These are phyloP conservation scores for Plebejus melissa DNA, from an alignment of 2,888 invertebrate species.

Conservation along the genomic window DNA sequence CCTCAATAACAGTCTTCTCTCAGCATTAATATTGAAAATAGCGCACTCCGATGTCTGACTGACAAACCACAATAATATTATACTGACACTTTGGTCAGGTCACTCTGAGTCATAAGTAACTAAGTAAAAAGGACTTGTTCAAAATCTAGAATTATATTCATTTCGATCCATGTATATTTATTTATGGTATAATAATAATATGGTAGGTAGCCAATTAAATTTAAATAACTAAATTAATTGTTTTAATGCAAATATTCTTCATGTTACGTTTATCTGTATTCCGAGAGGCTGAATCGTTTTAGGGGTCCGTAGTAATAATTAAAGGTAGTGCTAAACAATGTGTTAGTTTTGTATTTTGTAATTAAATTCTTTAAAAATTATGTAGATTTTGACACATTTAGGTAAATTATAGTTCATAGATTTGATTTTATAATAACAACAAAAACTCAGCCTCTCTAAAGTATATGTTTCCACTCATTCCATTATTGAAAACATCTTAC, in stretches of 20 bases:
- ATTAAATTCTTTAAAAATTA: not conserved
- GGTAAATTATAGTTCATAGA: not conserved
- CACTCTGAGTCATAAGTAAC: too few relatives aligned
- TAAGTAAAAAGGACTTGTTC: too few relatives aligned
- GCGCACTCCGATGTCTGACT: not conserved
- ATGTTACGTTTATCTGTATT: not conserved
- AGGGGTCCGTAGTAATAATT: not conserved
- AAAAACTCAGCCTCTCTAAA: not conserved
- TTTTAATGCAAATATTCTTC: slow-evolving; percentile 1
- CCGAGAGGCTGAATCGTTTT: not conserved
- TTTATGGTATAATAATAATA: slow-evolving; percentile 44
- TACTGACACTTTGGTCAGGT: not conserved
- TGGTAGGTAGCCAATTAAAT: slow-evolving; percentile 66
- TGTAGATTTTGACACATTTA: not conserved
- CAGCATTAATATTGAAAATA: not conserved
- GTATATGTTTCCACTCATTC: not conserved
- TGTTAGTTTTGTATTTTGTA: not conserved
- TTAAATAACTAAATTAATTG: slow-evolving; percentile 41
- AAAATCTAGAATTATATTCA: not conserved
- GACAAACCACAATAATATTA: not conserved
- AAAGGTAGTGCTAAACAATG: not conserved
- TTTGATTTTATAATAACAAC: not conserved
- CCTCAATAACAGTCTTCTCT: not conserved
- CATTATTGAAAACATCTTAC: too few relatives aligned
- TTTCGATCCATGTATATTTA: slow-evolving; percentile 45